These are phyloP conservation scores for Rhogogaster chlorosoma DNA, from an alignment of 2,888 invertebrate species.

Conservation along the genomic window DNA sequence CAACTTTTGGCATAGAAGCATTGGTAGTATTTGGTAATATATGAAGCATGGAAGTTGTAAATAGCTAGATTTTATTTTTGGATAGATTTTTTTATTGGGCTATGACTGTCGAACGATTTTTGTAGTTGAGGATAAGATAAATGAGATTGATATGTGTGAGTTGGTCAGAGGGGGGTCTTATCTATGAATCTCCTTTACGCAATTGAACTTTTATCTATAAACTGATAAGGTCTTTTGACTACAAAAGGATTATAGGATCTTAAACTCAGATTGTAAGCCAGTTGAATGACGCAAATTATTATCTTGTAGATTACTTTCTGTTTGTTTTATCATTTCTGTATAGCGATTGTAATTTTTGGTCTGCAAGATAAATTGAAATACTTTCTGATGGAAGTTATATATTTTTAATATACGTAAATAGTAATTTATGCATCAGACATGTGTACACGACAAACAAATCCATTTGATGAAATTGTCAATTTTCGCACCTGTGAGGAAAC, in stretches of 20 bases:
- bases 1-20: neutral
- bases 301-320: constrained; percentile 20
- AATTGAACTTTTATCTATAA: constrained; percentile 25
- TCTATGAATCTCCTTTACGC: constrained; percentile 50
- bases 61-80: neutral
- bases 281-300: constrained; percentile 46
- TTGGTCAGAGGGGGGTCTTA: constrained; percentile 14
- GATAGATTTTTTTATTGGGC: neutral
- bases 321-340: neutral
- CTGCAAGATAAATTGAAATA: neutral
- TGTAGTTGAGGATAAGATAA: constrained; percentile 33
- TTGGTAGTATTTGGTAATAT: neutral
- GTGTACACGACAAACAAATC: neutral
- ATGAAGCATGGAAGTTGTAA: constrained; percentile 4
- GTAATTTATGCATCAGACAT: neutral
- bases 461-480: neutral
- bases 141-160: neutral
- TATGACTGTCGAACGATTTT: constrained; percentile 23
- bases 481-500: neutral
- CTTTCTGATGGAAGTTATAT: neutral
- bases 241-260: constrained; percentile 38
- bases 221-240: constrained; percentile 40
- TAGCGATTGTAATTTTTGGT: neutral
- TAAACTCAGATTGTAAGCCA: neutral
- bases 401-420: neutral